These are phyloP conservation scores for Seira sanloemensis DNA, from an alignment of 2,888 invertebrate species.

Conservation along the genomic window DNA sequence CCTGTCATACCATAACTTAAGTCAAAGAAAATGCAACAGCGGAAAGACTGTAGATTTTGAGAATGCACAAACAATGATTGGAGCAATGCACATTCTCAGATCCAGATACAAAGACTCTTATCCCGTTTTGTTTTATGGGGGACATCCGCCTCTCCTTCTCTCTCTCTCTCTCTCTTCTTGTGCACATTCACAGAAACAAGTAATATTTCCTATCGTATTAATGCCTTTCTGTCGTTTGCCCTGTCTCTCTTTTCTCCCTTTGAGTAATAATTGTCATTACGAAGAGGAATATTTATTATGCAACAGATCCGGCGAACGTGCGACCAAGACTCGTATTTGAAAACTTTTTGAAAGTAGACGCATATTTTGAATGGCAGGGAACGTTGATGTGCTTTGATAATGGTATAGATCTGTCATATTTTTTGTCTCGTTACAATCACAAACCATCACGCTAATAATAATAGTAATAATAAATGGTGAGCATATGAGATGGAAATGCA, in stretches of 20 bases:
- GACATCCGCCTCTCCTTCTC: neutral
- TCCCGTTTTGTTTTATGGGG: neutral
- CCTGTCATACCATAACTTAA: constrained; percentile 51
- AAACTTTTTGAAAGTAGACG: too few relatives aligned
- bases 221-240: constrained; percentile 5
- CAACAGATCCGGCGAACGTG: constrained; percentile 31
- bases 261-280: constrained; percentile 33
- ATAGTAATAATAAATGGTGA: constrained; percentile 35
- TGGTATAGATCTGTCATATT: constrained; percentile 45
- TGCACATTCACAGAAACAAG: neutral
- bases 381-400: constrained; percentile 10
- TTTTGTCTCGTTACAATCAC: constrained; percentile 20
- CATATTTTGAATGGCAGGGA: constrained; percentile 11
- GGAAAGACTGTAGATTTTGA: neutral
- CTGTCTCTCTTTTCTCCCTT: constrained; percentile 8
- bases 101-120: neutral
- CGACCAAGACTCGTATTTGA: neutral
- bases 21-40: constrained; percentile 31
- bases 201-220: constrained; percentile 21
- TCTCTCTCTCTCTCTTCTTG: neutral
- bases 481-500: neutral
- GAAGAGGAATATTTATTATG: constrained; percentile 46
- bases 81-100: neutral
- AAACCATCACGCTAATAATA: neutral
- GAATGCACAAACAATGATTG: neutral